Base-by-base conservation (phyloP, 2,797 vertebrate genomes). In the Podarcis lilfordi region DNA sequence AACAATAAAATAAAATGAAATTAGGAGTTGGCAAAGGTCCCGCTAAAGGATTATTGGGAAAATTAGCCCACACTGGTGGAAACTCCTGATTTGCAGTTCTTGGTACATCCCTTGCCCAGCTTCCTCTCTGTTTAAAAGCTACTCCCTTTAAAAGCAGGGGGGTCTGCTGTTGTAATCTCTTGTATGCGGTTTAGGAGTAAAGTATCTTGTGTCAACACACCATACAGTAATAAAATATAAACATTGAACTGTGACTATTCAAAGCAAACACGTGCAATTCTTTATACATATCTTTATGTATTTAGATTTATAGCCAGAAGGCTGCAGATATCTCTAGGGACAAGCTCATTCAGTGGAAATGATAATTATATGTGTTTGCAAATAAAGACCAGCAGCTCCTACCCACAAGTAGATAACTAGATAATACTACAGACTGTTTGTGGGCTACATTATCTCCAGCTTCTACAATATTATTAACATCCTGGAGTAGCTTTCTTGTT, bases 301-400 rank as follows among this genome's bases (percentile, higher is more conserved):
- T 74, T 61, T 72, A 64, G 77, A 75, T 85, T 76, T 81, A 85
- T 55, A 75, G 78, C 69, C 83, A 45, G 77, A 89, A 89, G 59
- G n/a, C 40, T 87, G 37, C 55, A 79, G 35, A 27, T 2, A 61
- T 89, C 86, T 87, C n/a, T 86, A 0, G 1, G 50, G 40, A 84
- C 76, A 86, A 75, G 37, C 43, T 32, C 13, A 72, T 79, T 83
- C 8, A 25, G 40, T 32, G 71, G 85, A 80, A 80, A 40, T 66
- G 61, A 74, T 69, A 85, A 55, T 80, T 64, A 10, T 59, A 72
- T 64, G 9, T 64, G 75, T 80, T 79, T 37, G 7, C 55, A 32
- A 45, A 35, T 35, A 27, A 35, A 78, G n/a, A 59, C n/a, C 61
- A 50, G 50, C 59, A 79, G 23, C 19, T 27, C 32, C 37, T 35